Evolutionary conservation across 2,888 invertebrate species (phyloP).

Genomic region (Xanthia icteritia): DNA sequence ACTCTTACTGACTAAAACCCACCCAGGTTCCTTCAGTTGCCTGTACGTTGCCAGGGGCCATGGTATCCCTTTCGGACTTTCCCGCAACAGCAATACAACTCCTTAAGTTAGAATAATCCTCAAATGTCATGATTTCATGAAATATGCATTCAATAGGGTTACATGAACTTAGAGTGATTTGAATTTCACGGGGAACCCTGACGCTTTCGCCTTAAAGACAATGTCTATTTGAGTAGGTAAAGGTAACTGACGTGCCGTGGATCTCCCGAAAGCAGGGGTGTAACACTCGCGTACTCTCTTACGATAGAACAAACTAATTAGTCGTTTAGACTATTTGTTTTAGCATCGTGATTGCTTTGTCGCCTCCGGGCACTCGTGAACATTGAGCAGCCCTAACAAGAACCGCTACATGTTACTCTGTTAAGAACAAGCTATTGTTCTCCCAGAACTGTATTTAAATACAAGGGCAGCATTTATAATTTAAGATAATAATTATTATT

Average conservation of each 20-base stretch:
- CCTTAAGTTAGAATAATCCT: no score
- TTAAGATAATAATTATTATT: conserved; percentile 23
- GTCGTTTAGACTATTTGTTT: conserved; percentile 86
- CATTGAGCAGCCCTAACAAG: conserved; percentile 70
- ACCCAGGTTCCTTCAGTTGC: no score
- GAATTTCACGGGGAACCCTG: no score
- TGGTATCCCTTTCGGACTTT: no score
- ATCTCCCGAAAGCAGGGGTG: conserved; percentile 61
- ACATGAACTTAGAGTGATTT: no score
- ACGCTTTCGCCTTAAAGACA: background rate
- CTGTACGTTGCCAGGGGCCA: no score
- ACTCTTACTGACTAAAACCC: no score
- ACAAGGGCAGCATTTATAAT: conserved; percentile 34
- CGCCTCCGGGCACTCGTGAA: conserved; percentile 74
- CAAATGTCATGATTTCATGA: no score
- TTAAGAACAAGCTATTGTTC: conserved; percentile 63
- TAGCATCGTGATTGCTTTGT: conserved; percentile 82
- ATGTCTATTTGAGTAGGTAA: conserved; percentile 25
- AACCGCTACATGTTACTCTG: conserved; percentile 62
- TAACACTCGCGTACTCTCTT: conserved; percentile 69
- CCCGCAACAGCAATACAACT: no score
- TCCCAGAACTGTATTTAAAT: conserved; percentile 44
- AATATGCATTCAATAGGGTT: no score
- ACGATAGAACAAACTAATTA: conserved; percentile 87
- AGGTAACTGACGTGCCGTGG: conserved; percentile 59